Evolutionary conservation across 2,888 invertebrate species (phyloP).

Genomic region (Drosophila sordidapex): DNA sequence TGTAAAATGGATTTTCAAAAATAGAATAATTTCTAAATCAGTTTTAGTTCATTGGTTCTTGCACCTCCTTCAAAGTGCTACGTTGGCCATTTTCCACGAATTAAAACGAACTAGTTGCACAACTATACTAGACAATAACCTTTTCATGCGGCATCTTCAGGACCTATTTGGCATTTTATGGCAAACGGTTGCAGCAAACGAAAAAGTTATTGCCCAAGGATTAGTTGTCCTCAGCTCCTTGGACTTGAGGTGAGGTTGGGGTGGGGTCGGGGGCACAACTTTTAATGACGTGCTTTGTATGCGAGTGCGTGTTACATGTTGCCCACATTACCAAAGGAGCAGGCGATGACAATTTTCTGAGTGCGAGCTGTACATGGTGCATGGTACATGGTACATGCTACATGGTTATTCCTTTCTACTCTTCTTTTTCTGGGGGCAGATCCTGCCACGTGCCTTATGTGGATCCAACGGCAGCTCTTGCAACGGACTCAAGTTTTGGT

Average conservation of each 20-base stretch:
- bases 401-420: slow-evolving; percentile 1
- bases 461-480: slow-evolving; percentile 17
- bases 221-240: slow-evolving; percentile 38
- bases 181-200: slow-evolving; percentile 23
- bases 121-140: slow-evolving; percentile 11
- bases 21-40: background rate
- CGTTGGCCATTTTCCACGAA: background rate
- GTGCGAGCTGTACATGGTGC: slow-evolving; percentile 12
- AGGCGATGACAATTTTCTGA: slow-evolving; percentile 53
- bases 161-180: slow-evolving; percentile 23
- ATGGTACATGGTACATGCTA: slow-evolving; percentile 15
- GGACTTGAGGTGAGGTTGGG: slow-evolving; percentile 1
- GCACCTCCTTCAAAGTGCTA: background rate
- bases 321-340: slow-evolving; percentile 69
- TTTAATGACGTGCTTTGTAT: slow-evolving; percentile 77
- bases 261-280: slow-evolving; percentile 42
- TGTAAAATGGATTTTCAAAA: background rate
- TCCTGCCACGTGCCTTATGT: slow-evolving; percentile 7
- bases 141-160: background rate
- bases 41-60: background rate
- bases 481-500: slow-evolving; percentile 65
- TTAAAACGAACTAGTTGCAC: background rate
- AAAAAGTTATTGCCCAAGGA: slow-evolving; percentile 53
- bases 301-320: slow-evolving; percentile 72
- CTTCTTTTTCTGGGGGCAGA: background rate